A percentile compares a stretch with the other conserved stretches of the same genome.
These are phyloP conservation scores for Cryptus viduatorius DNA, from an alignment of 2,888 invertebrate genomes.

Conservation along the genomic window DNA sequence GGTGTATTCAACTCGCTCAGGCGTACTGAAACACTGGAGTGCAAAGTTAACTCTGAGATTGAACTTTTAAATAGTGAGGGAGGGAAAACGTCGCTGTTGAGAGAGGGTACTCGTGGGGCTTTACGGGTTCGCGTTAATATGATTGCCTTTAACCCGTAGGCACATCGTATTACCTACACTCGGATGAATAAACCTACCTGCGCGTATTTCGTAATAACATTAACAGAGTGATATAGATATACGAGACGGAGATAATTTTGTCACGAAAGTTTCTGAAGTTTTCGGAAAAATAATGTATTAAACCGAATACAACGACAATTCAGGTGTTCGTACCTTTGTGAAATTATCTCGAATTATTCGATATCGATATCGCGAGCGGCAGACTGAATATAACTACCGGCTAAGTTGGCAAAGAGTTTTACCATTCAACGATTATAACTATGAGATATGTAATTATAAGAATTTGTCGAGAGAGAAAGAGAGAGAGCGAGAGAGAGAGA, in stretches of 20 bases:
- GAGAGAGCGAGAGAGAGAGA: not conserved
- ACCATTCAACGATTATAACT: not conserved
- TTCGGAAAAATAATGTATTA: not conserved
- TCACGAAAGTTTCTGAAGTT: not conserved
- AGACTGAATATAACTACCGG: not conserved
- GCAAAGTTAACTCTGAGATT: conserved; percentile 76
- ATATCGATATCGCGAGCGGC: too few relatives aligned
- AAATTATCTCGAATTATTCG: too few relatives aligned
- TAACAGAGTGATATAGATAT: not conserved
- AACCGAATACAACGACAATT: not conserved
- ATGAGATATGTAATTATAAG: not conserved
- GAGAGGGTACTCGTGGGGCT: not conserved
- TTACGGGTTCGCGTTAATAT: conserved; percentile 48
- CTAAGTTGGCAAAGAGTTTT: conserved; percentile 2
- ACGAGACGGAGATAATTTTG: not conserved
- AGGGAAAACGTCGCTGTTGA: conserved; percentile 38
- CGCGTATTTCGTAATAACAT: conserved; percentile 20
- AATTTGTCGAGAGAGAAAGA: not conserved
- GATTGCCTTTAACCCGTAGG: conserved; percentile 46
- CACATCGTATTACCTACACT: not conserved
- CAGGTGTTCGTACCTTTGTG: not conserved
- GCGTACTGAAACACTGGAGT: conserved; percentile 64
- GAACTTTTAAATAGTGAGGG: conserved; percentile 73
- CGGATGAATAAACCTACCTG: conserved; percentile 18
- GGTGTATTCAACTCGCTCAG: conserved; percentile 41